Conservation (phyloP, 2,797 vertebrate genomes). For the Coracias cyanogaster region DNA sequence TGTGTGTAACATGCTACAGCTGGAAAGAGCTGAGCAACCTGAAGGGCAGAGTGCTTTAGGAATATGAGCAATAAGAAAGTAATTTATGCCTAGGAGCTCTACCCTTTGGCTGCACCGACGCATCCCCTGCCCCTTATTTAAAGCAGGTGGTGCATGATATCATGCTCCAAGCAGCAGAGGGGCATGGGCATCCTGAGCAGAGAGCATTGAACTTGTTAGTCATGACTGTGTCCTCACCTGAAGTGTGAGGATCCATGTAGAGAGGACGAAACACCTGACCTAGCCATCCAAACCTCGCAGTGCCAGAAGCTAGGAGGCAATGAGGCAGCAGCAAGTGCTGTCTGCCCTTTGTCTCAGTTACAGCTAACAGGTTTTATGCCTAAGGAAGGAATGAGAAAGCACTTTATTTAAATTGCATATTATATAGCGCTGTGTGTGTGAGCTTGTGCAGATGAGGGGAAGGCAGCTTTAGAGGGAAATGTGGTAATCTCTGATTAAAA, state of each 20-base stretch:
- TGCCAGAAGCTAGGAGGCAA: not conserved
- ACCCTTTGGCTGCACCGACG: not conserved
- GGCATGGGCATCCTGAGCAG: not conserved
- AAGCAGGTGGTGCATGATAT: not conserved
- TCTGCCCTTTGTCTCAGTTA: slow-evolving; percentile 9
- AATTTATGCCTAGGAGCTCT: not conserved
- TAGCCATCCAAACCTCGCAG: not conserved
- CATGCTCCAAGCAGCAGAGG: not conserved
- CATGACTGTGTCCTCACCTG: not conserved
- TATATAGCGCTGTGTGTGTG: not conserved
- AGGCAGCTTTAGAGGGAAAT: not conserved
- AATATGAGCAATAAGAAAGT: not conserved
- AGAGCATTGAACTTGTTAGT: not conserved
- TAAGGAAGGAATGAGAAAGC: slow-evolving; percentile 3
- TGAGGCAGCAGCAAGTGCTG: slow-evolving; percentile 7
- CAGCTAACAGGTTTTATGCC: not conserved
- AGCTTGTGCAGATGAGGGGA: not conserved
- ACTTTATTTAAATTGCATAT: not conserved
- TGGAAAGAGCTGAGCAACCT: not conserved
- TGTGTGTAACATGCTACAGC: not conserved
- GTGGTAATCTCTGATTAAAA: not conserved
- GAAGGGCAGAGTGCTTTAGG: not conserved
- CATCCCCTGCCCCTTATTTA: not conserved
- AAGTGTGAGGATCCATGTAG: not conserved
- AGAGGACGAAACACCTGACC: not conserved